phyloP scores from a whole-genome alignment of 2,797 vertebrate species.

The Ptychadena robeensis region DNA sequence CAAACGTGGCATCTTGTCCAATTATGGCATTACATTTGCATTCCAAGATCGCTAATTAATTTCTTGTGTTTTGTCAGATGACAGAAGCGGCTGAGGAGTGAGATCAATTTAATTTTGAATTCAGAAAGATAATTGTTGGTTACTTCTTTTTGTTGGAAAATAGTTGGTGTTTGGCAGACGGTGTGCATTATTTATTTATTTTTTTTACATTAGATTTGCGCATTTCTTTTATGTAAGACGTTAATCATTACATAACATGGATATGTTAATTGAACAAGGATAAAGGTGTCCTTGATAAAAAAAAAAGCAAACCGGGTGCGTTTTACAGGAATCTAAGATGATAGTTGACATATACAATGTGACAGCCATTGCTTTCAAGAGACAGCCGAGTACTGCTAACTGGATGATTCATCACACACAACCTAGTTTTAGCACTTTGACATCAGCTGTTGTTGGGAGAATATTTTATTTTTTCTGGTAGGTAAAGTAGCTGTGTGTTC shows the following conservation, averaged over 20 bases:
- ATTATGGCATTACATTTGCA: conserved; percentile 15
- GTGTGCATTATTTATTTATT: conserved; percentile 20
- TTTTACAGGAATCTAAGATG: background rate
- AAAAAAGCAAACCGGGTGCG: background rate
- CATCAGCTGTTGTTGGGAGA: background rate
- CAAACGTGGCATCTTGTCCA: conserved; percentile 29
- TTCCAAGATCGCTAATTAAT: conserved; percentile 35
- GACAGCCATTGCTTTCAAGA: background rate
- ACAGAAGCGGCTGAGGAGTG: background rate
- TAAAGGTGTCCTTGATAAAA: background rate
- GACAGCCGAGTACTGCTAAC: background rate
- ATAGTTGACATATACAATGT: background rate
- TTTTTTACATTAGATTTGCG: conserved; percentile 13
- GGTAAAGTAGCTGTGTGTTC: background rate
- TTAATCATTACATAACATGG: background rate
- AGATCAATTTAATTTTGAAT: background rate
- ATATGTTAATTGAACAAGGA: background rate
- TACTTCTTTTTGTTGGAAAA: conserved; percentile 30
- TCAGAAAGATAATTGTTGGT: conserved; percentile 27
- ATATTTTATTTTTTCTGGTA: background rate
- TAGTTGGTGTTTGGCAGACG: conserved; percentile 27
- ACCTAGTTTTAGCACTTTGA: background rate
- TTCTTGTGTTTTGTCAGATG: conserved; percentile 27
- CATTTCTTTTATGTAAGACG: background rate
- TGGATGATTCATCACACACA: background rate